Base-by-base conservation (phyloP, 2,797 vertebrate species). In the Crocidura indochinensis region DNA sequence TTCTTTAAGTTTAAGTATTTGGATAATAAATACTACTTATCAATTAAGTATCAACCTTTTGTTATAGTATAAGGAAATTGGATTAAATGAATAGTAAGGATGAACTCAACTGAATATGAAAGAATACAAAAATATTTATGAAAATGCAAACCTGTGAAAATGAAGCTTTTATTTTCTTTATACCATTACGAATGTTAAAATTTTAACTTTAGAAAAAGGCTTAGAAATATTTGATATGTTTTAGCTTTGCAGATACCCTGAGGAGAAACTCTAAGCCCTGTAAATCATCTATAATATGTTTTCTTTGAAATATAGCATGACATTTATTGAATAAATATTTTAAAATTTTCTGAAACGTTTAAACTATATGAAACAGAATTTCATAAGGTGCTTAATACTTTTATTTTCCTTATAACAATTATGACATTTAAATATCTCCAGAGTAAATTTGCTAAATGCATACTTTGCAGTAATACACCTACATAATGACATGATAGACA, bases 401-500 rank as follows among this genome's bases (percentile, higher is more conserved):
- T 26, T 29, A 91, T 93, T 87, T 93, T 81, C 14, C 85, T 94
- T n/a, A 88, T 6, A 92, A 60, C 26, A 89, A 9, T 79, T 65
- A 75, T 88, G 94, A 91, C 79, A 22, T 94, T 91, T 29, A 89
- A 93, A 92, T 94, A 73, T 87, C 51, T 94, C 22, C 49, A 91
- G 53, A 94, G 24, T 83, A 67, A 91, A 67, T 90, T 90, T 92
- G 22, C 81, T 93, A 89, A 85, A 76, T 91, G 31, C 72, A 91
- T 90, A 81, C 69, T 80, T 92, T 92, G 19, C 69, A 73, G 49
- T 76, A 84, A 84, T 91, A 73, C 88, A 91, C 72, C 76, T 92
- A 84, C 26, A 60, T 94, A 92, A 95, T 80, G 84, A 68, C 75
- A 80, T n/a, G 89, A 93, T 76, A 64, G 88, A 10, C 44, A 78